Evolutionary conservation across 1,140 invertebrate species (phyloP).

Genomic region (Drosophila pectinifera): DNA sequence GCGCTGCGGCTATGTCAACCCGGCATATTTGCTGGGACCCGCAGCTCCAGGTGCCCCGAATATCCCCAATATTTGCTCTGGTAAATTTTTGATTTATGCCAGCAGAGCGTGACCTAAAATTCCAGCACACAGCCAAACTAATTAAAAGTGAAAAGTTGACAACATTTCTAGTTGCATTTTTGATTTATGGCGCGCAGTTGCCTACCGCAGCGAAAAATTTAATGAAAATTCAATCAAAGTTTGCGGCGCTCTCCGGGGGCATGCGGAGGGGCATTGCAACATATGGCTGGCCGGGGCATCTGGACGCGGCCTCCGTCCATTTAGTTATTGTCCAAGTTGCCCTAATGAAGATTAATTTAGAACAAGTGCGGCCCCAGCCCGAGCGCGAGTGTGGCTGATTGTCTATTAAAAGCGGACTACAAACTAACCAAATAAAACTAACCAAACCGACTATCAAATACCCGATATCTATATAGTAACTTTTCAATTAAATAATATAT

Average conservation of each 20-base stretch:
- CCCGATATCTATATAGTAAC: no score
- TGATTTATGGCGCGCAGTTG: constrained; percentile 72
- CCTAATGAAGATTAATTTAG: constrained; percentile 82
- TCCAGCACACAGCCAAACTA: constrained; percentile 63
- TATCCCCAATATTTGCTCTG: constrained; percentile 68
- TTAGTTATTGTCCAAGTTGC: constrained; percentile 58
- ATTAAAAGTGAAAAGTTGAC: constrained; percentile 83
- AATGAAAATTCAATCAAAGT: constrained; percentile 83
- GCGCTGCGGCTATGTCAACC: constrained; percentile 14
- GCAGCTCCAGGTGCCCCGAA: constrained; percentile 59
- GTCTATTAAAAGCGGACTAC: constrained; percentile 33
- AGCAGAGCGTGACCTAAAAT: constrained; percentile 71
- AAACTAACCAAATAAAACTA: neutral
- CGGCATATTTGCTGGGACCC: constrained; percentile 30
- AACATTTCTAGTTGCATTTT: constrained; percentile 73
- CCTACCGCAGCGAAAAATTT: constrained; percentile 68
- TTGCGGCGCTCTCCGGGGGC: constrained; percentile 29
- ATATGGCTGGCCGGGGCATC: constrained; percentile 29
- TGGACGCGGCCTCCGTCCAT: constrained; percentile 21
- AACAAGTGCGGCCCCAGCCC: constrained; percentile 53
- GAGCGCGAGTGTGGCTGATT: constrained; percentile 15
- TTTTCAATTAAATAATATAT: no score
- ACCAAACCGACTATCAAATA: neutral
- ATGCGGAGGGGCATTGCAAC: constrained; percentile 44
- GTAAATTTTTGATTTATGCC: constrained; percentile 77